Evolutionary conservation across 2,797 vertebrate species (phyloP).

Genomic region (Bradypodion ventrale): DNA sequence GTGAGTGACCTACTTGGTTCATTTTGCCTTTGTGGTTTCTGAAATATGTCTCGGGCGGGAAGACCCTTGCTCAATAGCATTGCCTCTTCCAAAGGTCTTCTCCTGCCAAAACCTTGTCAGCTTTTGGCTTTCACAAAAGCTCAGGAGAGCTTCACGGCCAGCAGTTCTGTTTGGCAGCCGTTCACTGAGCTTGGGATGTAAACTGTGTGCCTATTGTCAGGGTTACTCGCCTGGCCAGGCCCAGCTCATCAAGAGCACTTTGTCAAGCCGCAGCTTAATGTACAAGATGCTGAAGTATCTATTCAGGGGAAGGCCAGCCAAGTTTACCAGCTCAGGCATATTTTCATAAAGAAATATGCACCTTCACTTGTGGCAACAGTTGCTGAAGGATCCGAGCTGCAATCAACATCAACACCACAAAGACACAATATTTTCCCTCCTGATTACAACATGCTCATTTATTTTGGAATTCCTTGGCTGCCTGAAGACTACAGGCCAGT

Average conservation of each 20-base stretch:
- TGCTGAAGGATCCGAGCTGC: conserved; percentile 70
- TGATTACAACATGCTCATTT: conserved; percentile 79
- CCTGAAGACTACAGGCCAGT: conserved; percentile 75
- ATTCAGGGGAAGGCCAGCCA: conserved; percentile 65
- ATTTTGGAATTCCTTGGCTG: conserved; percentile 79
- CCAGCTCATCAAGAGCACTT: conserved; percentile 65
- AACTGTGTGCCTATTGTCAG: conserved; percentile 9
- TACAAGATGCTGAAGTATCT: conserved; percentile 66
- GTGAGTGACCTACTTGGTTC: conserved; percentile 57
- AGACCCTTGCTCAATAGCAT: conserved; percentile 45
- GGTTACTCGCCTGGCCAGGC: conserved; percentile 56
- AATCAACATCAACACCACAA: conserved; percentile 79
- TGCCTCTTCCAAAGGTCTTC: conserved; percentile 51
- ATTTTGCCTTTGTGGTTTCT: conserved; percentile 58
- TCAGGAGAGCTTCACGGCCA: conserved; percentile 37
- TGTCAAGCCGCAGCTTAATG: conserved; percentile 59
- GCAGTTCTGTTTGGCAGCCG: conserved; percentile 56
- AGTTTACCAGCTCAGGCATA: conserved; percentile 62
- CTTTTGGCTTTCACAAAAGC: conserved; percentile 52
- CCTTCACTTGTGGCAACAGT: conserved; percentile 64
- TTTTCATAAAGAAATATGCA: conserved; percentile 77
- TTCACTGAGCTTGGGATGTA: conserved; percentile 38
- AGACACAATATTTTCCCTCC: conserved; percentile 80
- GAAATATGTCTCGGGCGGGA: conserved; percentile 49
- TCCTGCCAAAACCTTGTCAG: conserved; percentile 60